Conservation (phyloP, 2,888 invertebrate genomes). For the Zelleria hepariella region DNA sequence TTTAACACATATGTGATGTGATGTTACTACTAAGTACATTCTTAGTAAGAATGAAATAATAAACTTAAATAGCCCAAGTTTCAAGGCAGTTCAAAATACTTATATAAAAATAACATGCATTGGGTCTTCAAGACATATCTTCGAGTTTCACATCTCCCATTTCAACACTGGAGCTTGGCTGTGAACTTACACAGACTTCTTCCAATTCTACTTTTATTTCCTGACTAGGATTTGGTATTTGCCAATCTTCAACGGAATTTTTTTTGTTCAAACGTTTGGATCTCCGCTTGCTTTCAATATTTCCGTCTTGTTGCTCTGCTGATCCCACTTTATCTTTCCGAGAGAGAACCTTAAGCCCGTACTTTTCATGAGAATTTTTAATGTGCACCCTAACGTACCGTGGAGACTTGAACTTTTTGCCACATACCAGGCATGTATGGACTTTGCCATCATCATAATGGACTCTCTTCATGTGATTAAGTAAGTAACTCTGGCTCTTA, state of each 20-base stretch:
- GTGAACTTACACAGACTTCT: background rate
- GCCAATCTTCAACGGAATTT: background rate
- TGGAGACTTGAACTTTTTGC: constrained; percentile 25
- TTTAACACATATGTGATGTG: no score
- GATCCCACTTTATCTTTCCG: background rate
- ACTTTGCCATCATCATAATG: constrained; percentile 26
- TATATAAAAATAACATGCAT: background rate
- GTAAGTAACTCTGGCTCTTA: constrained; percentile 22
- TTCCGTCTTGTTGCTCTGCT: background rate
- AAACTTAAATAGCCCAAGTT: background rate
- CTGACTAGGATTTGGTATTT: background rate
- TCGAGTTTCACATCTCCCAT: background rate
- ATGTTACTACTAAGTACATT: no score
- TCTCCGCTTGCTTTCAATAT: background rate
- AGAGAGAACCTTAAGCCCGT: background rate
- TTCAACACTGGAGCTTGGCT: background rate
- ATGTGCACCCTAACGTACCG: constrained; percentile 28
- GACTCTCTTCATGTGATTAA: constrained; percentile 23
- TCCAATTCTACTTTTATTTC: background rate
- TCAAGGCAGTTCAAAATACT: no score
- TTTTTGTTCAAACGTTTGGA: background rate
- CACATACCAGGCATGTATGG: constrained; percentile 25
- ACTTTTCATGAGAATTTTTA: constrained; percentile 19
- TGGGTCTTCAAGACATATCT: background rate
- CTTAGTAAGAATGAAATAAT: no score